Conservation (phyloP, 2,888 invertebrate genomes). For the Acronicta psi region DNA sequence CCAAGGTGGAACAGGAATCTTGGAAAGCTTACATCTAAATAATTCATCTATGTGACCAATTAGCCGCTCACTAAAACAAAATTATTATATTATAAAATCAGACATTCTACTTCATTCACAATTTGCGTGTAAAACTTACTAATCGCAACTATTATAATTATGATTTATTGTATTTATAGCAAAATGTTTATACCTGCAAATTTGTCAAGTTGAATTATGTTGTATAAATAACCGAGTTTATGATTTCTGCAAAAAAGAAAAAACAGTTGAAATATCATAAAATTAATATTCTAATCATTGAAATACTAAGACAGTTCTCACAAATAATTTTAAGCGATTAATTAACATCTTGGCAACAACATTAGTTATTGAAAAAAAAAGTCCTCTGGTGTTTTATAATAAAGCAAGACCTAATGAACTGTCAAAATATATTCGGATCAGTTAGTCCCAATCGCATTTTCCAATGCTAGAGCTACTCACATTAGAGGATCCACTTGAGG, state of each 20-base stretch:
- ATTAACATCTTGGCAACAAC: too few relatives aligned
- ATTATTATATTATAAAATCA: constrained; percentile 52
- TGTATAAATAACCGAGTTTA: constrained; percentile 77
- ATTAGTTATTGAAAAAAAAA: too few relatives aligned
- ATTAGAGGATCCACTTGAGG: constrained; percentile 77
- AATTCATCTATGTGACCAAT: constrained; percentile 84
- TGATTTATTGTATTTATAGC: constrained; percentile 32
- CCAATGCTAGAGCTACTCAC: constrained; percentile 61
- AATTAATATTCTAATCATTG: neutral
- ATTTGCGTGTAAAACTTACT: constrained; percentile 27
- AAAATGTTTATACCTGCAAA: constrained; percentile 72
- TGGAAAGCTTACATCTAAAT: constrained; percentile 85
- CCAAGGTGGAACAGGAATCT: constrained; percentile 86
- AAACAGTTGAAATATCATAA: constrained; percentile 6
- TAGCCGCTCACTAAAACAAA: constrained; percentile 81
- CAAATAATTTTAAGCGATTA: too few relatives aligned
- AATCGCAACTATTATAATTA: constrained; percentile 28
- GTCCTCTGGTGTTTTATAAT: too few relatives aligned
- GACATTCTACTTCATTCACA: constrained; percentile 49
- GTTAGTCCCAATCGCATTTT: too few relatives aligned
- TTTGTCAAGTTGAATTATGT: constrained; percentile 72
- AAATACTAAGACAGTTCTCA: neutral
- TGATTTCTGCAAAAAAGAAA: constrained; percentile 80
- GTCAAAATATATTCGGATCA: neutral
- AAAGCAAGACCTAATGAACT: neutral